Percentiles rank a stretch among this genome's conserved stretches.
Evolutionary conservation across 2,113 vertebrate genomes (phyloP).

Genomic region (Pseudorasbora parva): DNA sequence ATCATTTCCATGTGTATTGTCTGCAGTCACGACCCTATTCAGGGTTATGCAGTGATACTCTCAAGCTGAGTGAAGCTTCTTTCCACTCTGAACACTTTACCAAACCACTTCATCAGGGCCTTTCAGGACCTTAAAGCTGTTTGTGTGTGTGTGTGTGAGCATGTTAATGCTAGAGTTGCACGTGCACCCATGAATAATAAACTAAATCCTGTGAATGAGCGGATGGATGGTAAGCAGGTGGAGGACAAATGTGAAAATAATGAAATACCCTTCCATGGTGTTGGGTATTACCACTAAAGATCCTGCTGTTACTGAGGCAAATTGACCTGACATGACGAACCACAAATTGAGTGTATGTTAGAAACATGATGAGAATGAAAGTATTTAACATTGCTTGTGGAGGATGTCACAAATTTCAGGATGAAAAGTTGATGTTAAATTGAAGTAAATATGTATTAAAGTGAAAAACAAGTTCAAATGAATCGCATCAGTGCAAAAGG

Average conservation of each 20-base stretch:
- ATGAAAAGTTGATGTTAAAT: background rate
- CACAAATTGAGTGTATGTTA: background rate
- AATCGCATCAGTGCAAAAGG: background rate
- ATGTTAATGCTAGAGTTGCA: background rate
- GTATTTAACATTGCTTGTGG: background rate
- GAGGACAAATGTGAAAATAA: background rate
- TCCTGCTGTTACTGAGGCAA: background rate
- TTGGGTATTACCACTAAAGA: background rate
- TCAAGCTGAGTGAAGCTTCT: background rate
- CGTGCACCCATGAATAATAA: background rate
- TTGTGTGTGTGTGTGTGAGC: constrained; percentile 17
- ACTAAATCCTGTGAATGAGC: background rate
- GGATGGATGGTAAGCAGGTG: constrained; percentile 16
- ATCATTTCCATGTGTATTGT: constrained; percentile 58
- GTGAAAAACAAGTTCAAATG: background rate
- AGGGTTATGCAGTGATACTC: constrained; percentile 13
- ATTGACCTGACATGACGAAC: background rate
- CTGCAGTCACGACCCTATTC: constrained; percentile 54
- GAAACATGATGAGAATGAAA: background rate
- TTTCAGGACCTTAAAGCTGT: constrained; percentile 28
- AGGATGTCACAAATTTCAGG: background rate
- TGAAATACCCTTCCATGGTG: background rate
- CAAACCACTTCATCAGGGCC: constrained; percentile 42
- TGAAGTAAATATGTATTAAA: background rate
- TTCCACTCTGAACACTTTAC: constrained; percentile 42